A percentile compares a stretch with the other conserved stretches of the same genome.
These are phyloP conservation scores for Neomicropteryx cornuta DNA, from an alignment of 1,140 invertebrate species.

Conservation along the genomic window DNA sequence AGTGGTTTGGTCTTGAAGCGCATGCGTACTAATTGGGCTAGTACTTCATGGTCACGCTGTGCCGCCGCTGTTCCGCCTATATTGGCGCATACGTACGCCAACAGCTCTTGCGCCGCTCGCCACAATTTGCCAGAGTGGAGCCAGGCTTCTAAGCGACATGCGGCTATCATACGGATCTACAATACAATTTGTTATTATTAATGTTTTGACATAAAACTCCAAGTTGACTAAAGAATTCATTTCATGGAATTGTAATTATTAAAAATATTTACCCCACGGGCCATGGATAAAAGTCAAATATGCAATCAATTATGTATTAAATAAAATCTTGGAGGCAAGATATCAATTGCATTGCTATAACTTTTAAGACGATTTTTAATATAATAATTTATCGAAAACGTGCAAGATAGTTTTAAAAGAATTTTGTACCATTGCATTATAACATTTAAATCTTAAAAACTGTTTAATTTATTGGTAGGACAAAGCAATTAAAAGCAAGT, in stretches of 20 bases:
- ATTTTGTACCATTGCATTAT: too few relatives aligned
- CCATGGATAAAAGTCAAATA: too few relatives aligned
- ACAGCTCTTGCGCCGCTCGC: constrained; percentile 83
- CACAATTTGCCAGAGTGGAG: constrained; percentile 91
- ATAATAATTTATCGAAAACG: too few relatives aligned
- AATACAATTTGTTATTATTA: constrained; percentile 2
- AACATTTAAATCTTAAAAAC: too few relatives aligned
- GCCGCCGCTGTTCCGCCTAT: constrained; percentile 58
- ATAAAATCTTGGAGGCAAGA: too few relatives aligned
- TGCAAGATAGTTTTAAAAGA: too few relatives aligned
- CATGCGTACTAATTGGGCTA: constrained; percentile 82
- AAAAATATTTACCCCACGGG: too few relatives aligned
- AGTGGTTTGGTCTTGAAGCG: constrained; percentile 88
- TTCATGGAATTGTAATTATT: neutral
- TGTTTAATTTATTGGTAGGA: too few relatives aligned
- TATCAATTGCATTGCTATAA: too few relatives aligned
- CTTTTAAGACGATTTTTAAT: too few relatives aligned
- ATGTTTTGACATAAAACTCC: neutral
- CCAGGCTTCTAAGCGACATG: constrained; percentile 83
- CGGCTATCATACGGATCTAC: constrained; percentile 66
- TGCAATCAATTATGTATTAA: too few relatives aligned
- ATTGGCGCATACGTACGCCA: constrained; percentile 87
- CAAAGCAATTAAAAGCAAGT: too few relatives aligned
- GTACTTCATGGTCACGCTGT: constrained; percentile 83
- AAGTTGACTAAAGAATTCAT: neutral